These are phyloP conservation scores for Chymomyza fuscimana DNA, from an alignment of 2,888 invertebrate genomes.

Conservation along the genomic window DNA sequence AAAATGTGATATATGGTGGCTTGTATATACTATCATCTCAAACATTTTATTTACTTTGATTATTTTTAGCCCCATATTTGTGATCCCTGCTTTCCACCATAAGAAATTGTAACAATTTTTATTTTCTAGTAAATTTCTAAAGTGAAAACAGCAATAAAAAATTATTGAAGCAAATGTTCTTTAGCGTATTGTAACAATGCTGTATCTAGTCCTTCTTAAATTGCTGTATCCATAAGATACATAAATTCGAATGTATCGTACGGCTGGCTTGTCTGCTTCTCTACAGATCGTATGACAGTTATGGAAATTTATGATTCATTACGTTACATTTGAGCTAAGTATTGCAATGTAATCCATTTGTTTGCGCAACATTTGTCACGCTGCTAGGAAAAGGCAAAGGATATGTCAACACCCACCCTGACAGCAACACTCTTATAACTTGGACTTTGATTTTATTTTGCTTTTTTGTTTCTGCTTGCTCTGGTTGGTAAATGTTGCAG, in stretches of 20 bases:
- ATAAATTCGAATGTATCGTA: not conserved
- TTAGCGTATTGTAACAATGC: not conserved
- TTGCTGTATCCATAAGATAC: not conserved
- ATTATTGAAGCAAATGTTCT: not conserved
- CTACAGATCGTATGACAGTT: conserved; percentile 56
- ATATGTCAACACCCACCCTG: conserved; percentile 18
- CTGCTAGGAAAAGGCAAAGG: conserved; percentile 36
- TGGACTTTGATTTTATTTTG: conserved; percentile 57
- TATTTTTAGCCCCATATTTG: too few species aligned
- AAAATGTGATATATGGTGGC: too few species aligned
- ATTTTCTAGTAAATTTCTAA: not conserved
- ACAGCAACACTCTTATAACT: conserved; percentile 47
- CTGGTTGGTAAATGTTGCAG: conserved; percentile 60
- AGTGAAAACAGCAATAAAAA: conserved; percentile 2
- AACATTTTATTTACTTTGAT: too few species aligned
- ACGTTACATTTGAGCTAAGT: conserved; percentile 41
- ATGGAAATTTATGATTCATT: conserved; percentile 72
- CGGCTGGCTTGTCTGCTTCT: not conserved
- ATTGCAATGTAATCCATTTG: conserved; percentile 64
- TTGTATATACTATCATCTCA: too few species aligned
- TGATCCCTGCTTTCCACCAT: too few species aligned
- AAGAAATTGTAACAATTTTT: not conserved
- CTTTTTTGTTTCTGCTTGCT: conserved; percentile 29
- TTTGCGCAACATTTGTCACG: conserved; percentile 73
- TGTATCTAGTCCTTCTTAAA: not conserved